Conservation (phyloP, 1,140 invertebrate species). For the Conus betulinus region DNA sequence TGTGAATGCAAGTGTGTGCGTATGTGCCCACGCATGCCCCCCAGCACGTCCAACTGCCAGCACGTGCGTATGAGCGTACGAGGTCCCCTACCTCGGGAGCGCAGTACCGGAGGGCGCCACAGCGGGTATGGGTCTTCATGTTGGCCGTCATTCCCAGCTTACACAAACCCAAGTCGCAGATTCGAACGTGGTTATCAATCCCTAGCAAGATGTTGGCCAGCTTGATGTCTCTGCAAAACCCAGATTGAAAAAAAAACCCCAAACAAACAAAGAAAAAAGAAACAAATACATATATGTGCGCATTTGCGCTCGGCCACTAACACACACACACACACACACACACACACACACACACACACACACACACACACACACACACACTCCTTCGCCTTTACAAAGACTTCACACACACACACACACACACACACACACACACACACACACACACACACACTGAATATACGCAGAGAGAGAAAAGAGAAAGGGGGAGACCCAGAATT, state of each 20-base stretch:
- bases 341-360: background rate
- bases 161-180: constrained; percentile 22
- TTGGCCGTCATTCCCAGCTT: constrained; percentile 14
- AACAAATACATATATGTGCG: background rate
- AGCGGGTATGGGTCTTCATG: background rate
- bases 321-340: background rate
- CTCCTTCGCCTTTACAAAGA: no score
- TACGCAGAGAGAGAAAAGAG: no score
- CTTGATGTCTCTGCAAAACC: constrained; percentile 7
- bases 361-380: constrained; percentile 3
- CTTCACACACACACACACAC: background rate
- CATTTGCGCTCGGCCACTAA: background rate
- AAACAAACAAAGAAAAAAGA: background rate
- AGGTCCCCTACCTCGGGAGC: constrained; percentile 15
- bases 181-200: constrained; percentile 18
- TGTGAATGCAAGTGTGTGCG: background rate
- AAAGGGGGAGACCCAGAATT: no score
- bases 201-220: constrained; percentile 26
- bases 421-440: background rate
- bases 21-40: background rate
- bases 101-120: background rate
- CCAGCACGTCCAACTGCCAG: no score
- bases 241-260: no score
- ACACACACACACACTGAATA: no score
- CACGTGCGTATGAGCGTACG: background rate